Percentiles rank a stretch among this genome's conserved stretches.
Conservation (phyloP, 2,113 vertebrate species). For the Coturnix japonica region DNA sequence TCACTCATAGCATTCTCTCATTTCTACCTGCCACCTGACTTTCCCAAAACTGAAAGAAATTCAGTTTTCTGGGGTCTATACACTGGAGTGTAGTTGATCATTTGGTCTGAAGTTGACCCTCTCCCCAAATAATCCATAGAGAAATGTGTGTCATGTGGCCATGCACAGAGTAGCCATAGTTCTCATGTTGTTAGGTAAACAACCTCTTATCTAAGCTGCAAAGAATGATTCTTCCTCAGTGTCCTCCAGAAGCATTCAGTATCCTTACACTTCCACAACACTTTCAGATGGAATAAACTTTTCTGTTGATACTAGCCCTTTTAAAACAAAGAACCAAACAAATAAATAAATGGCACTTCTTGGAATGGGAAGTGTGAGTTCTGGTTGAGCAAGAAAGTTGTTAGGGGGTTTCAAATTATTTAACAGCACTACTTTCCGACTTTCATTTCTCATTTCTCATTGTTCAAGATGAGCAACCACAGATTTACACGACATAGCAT, state of each 20-base stretch:
- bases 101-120: neutral
- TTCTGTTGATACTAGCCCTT: neutral
- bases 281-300: neutral
- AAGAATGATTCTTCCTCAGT: neutral
- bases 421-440: neutral
- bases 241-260: neutral
- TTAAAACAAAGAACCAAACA: neutral
- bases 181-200: neutral
- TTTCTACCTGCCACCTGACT: neutral
- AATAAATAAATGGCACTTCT: neutral
- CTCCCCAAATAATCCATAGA: fast-evolving
- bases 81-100: neutral
- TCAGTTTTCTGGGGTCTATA: neutral
- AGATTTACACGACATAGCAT: constrained; percentile 12
- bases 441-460: neutral
- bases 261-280: neutral
- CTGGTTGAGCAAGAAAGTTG: neutral
- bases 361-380: neutral
- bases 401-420: constrained; percentile 10
- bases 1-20: neutral
- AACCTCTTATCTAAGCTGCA: fast-evolving
- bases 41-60: neutral
- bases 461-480: constrained; percentile 41
- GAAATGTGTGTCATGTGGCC: neutral
- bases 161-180: fast-evolving